phyloP scores from a whole-genome alignment of 2,113 vertebrate species.

The Corythoichthys haematopterus region DNA sequence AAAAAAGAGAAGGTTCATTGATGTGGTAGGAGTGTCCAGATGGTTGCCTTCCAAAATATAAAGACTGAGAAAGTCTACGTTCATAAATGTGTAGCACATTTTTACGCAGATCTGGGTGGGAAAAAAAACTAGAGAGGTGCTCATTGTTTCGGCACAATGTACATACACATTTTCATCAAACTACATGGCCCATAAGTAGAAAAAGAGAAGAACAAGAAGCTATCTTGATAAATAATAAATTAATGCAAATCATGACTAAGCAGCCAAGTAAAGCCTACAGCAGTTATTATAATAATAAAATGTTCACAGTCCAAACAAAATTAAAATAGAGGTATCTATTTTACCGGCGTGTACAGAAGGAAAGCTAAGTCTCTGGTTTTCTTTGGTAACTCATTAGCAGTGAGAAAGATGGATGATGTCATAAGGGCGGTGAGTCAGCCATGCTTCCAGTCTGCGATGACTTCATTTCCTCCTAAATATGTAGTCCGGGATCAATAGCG shows the following conservation, averaged over 20 bases:
- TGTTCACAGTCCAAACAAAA: background rate
- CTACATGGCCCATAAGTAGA: background rate
- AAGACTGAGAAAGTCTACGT: background rate
- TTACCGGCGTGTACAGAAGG: slow-evolving; percentile 20
- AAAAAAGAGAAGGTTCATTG: slow-evolving; percentile 17
- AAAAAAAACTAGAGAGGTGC: background rate
- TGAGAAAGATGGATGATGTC: slow-evolving; percentile 46
- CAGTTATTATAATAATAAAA: background rate
- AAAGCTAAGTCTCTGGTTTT: slow-evolving; percentile 50
- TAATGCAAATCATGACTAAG: background rate
- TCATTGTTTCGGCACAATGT: background rate
- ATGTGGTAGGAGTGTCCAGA: slow-evolving; percentile 8
- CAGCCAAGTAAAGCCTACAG: background rate
- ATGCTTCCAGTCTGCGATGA: slow-evolving; percentile 22
- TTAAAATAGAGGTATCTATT: slow-evolving; percentile 7
- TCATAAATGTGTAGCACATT: background rate
- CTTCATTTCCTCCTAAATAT: slow-evolving; percentile 42
- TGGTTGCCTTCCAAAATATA: background rate
- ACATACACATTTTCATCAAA: background rate
- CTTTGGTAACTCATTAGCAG: slow-evolving; percentile 59
- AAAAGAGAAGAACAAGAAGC: background rate
- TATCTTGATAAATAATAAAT: background rate
- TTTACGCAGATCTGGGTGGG: background rate
- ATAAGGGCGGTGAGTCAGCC: slow-evolving; percentile 43
- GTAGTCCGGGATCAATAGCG: slow-evolving; percentile 13